These are phyloP conservation scores for Orchesella flavescens DNA, from an alignment of 2,888 invertebrate genomes.

Conservation along the genomic window DNA sequence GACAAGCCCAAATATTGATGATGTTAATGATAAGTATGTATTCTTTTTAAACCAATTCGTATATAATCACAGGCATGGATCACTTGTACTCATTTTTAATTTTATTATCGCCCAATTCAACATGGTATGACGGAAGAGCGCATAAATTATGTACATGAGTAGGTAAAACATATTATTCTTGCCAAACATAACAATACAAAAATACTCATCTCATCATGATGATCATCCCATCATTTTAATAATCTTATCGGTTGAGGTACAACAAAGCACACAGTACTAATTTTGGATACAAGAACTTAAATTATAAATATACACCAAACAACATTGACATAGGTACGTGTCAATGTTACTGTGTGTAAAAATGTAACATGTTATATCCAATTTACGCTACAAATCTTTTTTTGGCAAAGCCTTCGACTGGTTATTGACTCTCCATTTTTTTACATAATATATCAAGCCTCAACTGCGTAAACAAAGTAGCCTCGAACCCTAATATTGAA, in stretches of 20 bases:
- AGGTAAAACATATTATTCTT: not conserved
- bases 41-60: no score
- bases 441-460: not conserved
- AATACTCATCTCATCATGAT: not conserved
- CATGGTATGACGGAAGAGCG: slow-evolving; percentile 10
- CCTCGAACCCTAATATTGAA: slow-evolving; percentile 12
- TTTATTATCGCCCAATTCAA: not conserved
- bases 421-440: slow-evolving; percentile 26
- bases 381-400: not conserved
- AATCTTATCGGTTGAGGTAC: not conserved
- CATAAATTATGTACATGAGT: slow-evolving; percentile 44
- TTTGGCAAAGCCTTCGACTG: slow-evolving; percentile 13
- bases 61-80: no score
- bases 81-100: no score
- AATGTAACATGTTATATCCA: not conserved
- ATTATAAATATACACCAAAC: not conserved
- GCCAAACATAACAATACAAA: not conserved
- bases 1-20: no score
- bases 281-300: no score
- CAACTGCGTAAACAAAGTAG: not conserved
- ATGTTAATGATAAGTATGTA: no score
- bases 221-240: not conserved
- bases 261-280: no score
- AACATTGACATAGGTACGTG: not conserved
- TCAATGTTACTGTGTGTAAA: not conserved